Evolutionary conservation across 2,888 invertebrate species (phyloP), one percentile per base, ranked within the genome.

Genomic region (Tenthredo scrophulariae): DNA sequence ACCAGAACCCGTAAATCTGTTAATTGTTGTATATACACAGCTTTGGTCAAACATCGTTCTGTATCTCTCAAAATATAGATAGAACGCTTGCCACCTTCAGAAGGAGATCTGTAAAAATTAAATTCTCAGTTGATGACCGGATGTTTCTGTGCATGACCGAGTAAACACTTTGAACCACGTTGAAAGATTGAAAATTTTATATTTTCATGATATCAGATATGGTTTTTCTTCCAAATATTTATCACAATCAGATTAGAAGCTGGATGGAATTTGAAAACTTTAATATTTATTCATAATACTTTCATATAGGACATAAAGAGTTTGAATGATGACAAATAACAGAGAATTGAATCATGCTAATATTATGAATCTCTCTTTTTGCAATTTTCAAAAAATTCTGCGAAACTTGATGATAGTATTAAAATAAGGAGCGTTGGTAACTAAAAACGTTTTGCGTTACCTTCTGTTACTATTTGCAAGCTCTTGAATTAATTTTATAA

Each of bases 401-500:
- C 22, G 22, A 50, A 6, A 46, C 29, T 46, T 50, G 50, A 75
- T 10, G 65, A 65, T 29, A 67, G 22, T 18, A 54, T 18, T 29
- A 50, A 40, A 18, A 46, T 15, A 29, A 33, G 15, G 5, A 77
- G 15, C 10, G 5, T 50, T 54, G 33, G 5, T 29, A 7, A 54
- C 0, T 26, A 7, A 29, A 77, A 33, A 77, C 7, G 29, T 33
- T n/a, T 37, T 2, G 40, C 84, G 88, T 89, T 91, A 95, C 94
- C 95, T 95, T 72, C 97, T 94, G 87, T 97, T 95, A 89, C 95
- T 95, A 90, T 96, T 95, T 0, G 97, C 96, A 88, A 96, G 94
- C 92, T 98, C 98, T 91, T 98, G 97, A 70, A 99, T 95, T 58
- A 99, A 94, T 93, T 98, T 96, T 0, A 98, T 96, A 0, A 97